Evolutionary conservation across 2,113 vertebrate species (phyloP).

Genomic region (Mormoops blainvillei): DNA sequence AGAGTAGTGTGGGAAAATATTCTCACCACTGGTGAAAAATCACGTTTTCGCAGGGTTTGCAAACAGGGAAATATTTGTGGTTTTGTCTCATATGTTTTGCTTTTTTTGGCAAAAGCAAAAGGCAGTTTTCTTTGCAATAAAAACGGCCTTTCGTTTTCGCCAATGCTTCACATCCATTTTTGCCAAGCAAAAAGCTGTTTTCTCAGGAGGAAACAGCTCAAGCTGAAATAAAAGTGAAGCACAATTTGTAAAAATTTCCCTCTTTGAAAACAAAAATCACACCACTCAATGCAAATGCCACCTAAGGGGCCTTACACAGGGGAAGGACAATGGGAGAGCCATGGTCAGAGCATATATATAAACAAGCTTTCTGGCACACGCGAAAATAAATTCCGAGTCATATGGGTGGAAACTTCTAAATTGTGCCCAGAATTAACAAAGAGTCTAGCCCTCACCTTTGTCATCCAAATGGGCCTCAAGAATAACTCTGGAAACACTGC

Average conservation of each 20-base stretch:
- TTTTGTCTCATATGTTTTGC: constrained; percentile 78
- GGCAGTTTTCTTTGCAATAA: constrained; percentile 78
- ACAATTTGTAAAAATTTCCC: constrained; percentile 68
- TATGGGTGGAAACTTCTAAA: neutral
- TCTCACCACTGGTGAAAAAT: constrained; percentile 72
- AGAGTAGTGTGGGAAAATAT: constrained; percentile 52
- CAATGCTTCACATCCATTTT: constrained; percentile 77
- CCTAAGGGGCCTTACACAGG: neutral
- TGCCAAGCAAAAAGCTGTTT: constrained; percentile 79
- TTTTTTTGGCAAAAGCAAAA: constrained; percentile 78
- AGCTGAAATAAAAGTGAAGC: constrained; percentile 73
- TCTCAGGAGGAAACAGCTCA: constrained; percentile 74
- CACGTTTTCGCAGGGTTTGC: constrained; percentile 74
- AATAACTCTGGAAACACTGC: neutral
- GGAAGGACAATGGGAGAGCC: neutral
- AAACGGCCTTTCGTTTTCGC: constrained; percentile 75
- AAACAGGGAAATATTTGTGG: constrained; percentile 78
- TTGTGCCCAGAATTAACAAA: neutral
- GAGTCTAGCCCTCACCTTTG: neutral
- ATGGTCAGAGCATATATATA: neutral
- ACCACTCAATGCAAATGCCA: constrained; percentile 53
- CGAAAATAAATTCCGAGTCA: neutral
- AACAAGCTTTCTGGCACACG: neutral
- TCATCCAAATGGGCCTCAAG: neutral
- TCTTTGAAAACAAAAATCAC: constrained; percentile 69